A percentile compares a stretch with the other conserved stretches of the same genome.
Conservation (phyloP, 2,888 invertebrate genomes). For the Epirrhoe tristata region DNA sequence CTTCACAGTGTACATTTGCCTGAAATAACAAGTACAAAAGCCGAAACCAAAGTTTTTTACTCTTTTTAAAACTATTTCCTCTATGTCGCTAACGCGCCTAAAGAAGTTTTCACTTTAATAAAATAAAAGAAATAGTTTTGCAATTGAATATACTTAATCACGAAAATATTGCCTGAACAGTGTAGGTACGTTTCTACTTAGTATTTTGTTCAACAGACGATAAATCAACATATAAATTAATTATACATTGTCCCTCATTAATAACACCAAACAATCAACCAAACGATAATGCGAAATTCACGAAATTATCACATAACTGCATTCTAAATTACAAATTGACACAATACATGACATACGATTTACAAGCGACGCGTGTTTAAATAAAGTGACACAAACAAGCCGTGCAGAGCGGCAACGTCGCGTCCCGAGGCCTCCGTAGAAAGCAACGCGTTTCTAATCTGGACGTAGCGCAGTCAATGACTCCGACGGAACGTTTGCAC, state of each 20-base stretch:
- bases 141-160: too few relatives aligned
- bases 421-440: constrained; percentile 72
- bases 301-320: constrained; percentile 31
- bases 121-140: too few relatives aligned
- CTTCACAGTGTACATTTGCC: too few relatives aligned
- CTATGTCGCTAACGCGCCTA: too few relatives aligned
- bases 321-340: constrained; percentile 30
- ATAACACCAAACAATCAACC: constrained; percentile 4
- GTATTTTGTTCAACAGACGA: neutral
- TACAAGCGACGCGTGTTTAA: constrained; percentile 35
- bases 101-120: too few relatives aligned
- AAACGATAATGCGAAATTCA: constrained; percentile 10
- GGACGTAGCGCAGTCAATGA: constrained; percentile 79
- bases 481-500: constrained; percentile 65
- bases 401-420: constrained; percentile 69
- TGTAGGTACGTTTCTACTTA: too few relatives aligned
- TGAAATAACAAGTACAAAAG: too few relatives aligned
- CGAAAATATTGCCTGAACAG: too few relatives aligned
- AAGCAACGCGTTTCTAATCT: constrained; percentile 84
- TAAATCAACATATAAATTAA: neutral
- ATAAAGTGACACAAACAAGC: constrained; percentile 47
- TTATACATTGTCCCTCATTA: neutral
- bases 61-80: too few relatives aligned
- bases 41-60: too few relatives aligned
- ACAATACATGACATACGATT: constrained; percentile 35